Evolutionary conservation across 2,113 vertebrate species (phyloP), one percentile per base, ranked within the genome.

Genomic region (Oncorhynchus mykiss): DNA sequence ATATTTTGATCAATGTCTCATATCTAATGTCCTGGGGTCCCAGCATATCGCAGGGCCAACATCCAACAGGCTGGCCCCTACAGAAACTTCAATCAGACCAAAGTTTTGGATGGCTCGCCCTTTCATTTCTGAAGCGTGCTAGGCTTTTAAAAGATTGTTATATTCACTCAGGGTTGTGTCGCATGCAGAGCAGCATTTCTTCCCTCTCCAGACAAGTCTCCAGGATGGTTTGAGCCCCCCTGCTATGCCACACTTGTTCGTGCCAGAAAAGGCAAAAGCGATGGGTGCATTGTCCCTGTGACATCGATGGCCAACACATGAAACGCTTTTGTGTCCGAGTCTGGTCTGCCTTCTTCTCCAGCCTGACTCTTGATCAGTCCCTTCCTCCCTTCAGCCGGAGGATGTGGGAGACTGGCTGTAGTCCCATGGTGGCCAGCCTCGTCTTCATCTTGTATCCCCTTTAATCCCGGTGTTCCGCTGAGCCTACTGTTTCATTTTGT

Each of bases 321-420:
- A 82, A 87, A 87, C 86, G 79, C 80, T 77, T 74, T 84, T 72
- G 88, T 80, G 80, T 80, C 69, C 72, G 5, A 5, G 59, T 39
- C 65, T 78, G 82, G 78, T 45, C 83, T 83, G 82, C 78, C 78
- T 85, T 66, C 72, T 82, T 69, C 71, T 76, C 84, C 80, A 73
- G 74, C 78, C 82, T 83, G 70, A 72, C 86, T 82, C 66, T 92
- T 92, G 89, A 91, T 93, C 91, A 91, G 81, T 79, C 79, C 16
- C 31, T 2, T 84, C 75, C 74, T 82, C 85, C 83, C 79, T 89
- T 88, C 84, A 87, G 86, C 86, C 86, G 77, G 78, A 88, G 81
- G 86, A 88, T 84, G 84, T 78, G 87, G 83, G 85, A 81, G 81
- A 79, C 86, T 84, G 83, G 85, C 84, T 78, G 73, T 77, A 76